These are phyloP conservation scores for Poeciliopsis paucimaculata DNA, from an alignment of 2,797 vertebrate species.

Conservation along the genomic window DNA sequence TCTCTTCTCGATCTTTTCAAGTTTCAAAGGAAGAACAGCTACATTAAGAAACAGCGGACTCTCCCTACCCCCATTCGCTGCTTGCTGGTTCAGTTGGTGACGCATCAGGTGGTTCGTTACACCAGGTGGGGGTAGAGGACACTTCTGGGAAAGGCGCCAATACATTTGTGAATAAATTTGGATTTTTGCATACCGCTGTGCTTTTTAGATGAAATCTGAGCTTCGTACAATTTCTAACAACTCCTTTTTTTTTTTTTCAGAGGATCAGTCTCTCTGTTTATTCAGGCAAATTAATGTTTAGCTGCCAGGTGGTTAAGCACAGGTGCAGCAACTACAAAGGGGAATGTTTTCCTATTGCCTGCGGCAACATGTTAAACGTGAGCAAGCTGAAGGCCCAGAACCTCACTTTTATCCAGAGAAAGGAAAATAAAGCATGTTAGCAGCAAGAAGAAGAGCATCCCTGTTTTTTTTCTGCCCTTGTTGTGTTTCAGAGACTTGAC, in stretches of 20 bases:
- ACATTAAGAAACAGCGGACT: slow-evolving; percentile 63
- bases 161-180: background rate
- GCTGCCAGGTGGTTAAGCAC: background rate
- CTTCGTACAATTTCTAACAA: background rate
- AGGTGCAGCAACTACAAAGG: slow-evolving; percentile 7
- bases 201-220: background rate
- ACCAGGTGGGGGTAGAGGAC: background rate
- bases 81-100: slow-evolving; percentile 1
- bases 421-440: background rate
- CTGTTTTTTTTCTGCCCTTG: background rate
- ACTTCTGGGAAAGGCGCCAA: background rate
- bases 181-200: background rate
- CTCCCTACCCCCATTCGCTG: slow-evolving; percentile 28
- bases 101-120: background rate
- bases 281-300: background rate
- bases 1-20: slow-evolving; percentile 36
- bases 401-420: background rate
- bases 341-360: background rate
- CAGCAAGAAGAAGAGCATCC: background rate
- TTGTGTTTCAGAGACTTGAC: background rate
- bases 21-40: slow-evolving; percentile 37
- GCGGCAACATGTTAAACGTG: slow-evolving; percentile 3
- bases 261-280: slow-evolving; percentile 2
- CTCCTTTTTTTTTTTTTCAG: background rate
- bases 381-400: background rate